Conservation (phyloP, 2,797 vertebrate genomes). For the Neosalanx taihuensis region DNA sequence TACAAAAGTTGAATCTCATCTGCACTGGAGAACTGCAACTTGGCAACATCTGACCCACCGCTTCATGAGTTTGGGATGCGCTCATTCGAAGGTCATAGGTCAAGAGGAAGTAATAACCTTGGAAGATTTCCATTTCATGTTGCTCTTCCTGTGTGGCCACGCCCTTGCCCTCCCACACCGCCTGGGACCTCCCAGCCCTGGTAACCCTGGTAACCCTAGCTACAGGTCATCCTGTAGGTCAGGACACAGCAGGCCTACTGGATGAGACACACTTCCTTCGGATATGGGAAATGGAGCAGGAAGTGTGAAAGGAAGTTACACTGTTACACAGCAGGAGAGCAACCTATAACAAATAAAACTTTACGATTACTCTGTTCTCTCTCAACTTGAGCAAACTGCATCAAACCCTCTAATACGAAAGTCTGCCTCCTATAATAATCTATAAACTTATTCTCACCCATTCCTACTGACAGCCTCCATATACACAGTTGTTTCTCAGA, state of each 20-base stretch:
- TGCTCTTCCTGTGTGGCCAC: conserved; percentile 13
- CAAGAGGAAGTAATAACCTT: conserved; percentile 6
- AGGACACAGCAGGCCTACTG: conserved; percentile 47
- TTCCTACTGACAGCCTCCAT: conserved; percentile 20
- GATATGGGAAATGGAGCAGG: conserved; percentile 50
- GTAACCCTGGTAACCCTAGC: conserved; percentile 37
- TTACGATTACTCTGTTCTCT: neutral
- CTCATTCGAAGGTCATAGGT: neutral
- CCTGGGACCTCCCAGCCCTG: neutral
- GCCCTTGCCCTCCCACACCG: conserved; percentile 7
- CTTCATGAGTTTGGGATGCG: neutral
- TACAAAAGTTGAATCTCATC: conserved; percentile 22
- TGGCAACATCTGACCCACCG: neutral
- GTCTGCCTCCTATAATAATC: neutral
- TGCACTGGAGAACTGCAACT: neutral
- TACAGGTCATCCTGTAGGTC: conserved; percentile 43
- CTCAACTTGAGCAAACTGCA: conserved; percentile 5
- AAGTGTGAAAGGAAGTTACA: conserved; percentile 14
- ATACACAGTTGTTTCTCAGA: conserved; percentile 37
- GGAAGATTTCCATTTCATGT: conserved; percentile 18
- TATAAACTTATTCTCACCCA: conserved; percentile 18
- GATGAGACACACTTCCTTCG: conserved; percentile 53
- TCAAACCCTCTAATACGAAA: conserved; percentile 12
- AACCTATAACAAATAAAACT: conserved; percentile 7
- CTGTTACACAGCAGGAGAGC: conserved; percentile 15